Evolutionary conservation across 1,140 invertebrate species (phyloP).

Genomic region (Drosophila pruinosa): DNA sequence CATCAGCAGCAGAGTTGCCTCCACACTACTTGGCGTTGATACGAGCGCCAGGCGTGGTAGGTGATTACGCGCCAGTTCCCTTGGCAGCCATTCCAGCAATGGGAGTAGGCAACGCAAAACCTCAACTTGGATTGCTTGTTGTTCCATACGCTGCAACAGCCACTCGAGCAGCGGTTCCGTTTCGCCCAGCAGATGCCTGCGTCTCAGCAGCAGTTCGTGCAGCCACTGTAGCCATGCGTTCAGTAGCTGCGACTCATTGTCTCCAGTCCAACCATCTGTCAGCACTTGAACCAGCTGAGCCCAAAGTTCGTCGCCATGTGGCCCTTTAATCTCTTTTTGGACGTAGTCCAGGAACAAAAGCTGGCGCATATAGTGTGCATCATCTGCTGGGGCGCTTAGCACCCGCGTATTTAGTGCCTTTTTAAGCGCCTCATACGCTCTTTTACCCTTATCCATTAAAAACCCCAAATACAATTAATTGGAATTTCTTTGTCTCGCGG

Average conservation of each 20-base stretch:
- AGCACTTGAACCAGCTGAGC: constrained; percentile 45
- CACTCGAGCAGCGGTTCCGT: constrained; percentile 29
- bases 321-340: too few relatives aligned
- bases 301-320: constrained; percentile 9
- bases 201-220: constrained; percentile 36
- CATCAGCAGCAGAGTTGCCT: constrained; percentile 41
- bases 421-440: constrained; percentile 39
- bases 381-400: not conserved
- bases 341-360: constrained; percentile 36
- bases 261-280: constrained; percentile 1
- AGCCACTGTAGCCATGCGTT: constrained; percentile 50
- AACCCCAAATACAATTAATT: too few relatives aligned
- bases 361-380: constrained; percentile 23
- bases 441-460: constrained; percentile 54
- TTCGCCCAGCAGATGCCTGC: constrained; percentile 16
- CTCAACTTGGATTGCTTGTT: not conserved
- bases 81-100: constrained; percentile 34
- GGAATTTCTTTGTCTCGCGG: too few relatives aligned
- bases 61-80: not conserved
- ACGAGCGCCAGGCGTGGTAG: constrained; percentile 29
- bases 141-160: constrained; percentile 15
- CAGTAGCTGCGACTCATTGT: constrained; percentile 13
- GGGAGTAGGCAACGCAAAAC: constrained; percentile 27
- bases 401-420: constrained; percentile 15
- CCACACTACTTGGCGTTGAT: not conserved